A percentile compares a stretch with the other conserved stretches of the same genome.
Evolutionary conservation across 2,113 vertebrate species (phyloP).

Genomic region (Lophura nycthemera): DNA sequence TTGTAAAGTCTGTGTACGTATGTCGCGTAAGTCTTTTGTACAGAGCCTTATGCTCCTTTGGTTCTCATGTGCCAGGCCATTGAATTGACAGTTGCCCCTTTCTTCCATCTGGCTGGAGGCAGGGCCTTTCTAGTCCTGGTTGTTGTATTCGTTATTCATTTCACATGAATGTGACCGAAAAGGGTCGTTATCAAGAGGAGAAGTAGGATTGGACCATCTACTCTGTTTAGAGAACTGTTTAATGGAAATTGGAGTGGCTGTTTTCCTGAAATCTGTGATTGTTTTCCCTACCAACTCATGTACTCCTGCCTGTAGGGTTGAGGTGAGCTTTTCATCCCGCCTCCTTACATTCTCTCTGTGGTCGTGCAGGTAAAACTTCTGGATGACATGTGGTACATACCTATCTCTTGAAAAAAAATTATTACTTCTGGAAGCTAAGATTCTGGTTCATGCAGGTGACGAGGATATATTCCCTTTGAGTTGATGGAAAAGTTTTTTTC

Average conservation of each 20-base stretch:
- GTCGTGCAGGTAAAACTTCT: no score
- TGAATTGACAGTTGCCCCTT: neutral
- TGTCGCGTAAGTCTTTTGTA: neutral
- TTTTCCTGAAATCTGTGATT: no score
- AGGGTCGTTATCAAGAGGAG: neutral
- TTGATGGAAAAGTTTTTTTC: no score
- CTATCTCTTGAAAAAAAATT: no score
- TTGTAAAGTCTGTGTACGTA: neutral
- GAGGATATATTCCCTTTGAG: no score
- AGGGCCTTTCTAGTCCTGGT: neutral
- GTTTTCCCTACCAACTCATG: no score
- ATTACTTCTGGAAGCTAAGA: no score
- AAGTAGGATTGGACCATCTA: neutral
- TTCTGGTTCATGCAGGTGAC: no score
- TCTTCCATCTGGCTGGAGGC: neutral
- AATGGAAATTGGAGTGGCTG: neutral
- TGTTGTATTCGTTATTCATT: neutral
- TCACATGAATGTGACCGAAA: neutral
- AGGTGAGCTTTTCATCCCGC: no score
- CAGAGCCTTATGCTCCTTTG: neutral
- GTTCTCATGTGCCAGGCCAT: neutral
- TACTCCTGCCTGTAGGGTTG: no score
- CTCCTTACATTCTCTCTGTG: no score
- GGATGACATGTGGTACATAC: no score
- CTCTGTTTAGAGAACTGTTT: neutral